phyloP scores from a whole-genome alignment of 2,797 vertebrate genomes.

The Phoebastria nigripes region DNA sequence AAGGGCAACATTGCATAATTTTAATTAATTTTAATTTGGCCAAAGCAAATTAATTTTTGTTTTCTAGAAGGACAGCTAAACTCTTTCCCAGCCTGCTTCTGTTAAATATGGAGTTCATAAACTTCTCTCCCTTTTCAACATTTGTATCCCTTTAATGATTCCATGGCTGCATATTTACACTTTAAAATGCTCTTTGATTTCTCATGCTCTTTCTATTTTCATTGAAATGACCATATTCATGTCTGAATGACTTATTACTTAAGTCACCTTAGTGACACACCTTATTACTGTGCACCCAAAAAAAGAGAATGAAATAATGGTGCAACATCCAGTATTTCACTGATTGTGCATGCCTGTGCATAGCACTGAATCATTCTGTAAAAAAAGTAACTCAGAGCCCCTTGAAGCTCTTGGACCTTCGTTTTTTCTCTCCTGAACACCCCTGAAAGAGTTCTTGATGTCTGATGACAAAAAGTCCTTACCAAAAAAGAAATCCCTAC shows the following conservation, averaged over 20 bases:
- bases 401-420: not conserved
- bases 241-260: not conserved
- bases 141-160: conserved; percentile 49
- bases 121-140: conserved; percentile 42
- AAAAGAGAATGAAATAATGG: not conserved
- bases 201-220: conserved; percentile 1
- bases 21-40: conserved; percentile 88
- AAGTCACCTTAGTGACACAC: too few relatives aligned
- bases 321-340: not conserved
- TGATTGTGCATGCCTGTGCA: not conserved
- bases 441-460: not conserved
- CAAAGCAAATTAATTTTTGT: conserved; percentile 86
- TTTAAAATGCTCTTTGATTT: conserved; percentile 15
- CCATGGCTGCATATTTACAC: not conserved
- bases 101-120: conserved; percentile 55
- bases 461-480: not conserved
- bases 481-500: not conserved
- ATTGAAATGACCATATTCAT: not conserved
- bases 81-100: conserved; percentile 49
- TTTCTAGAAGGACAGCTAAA: conserved; percentile 81
- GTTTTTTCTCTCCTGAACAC: not conserved
- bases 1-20: conserved; percentile 85
- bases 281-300: not conserved
- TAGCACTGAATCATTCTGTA: not conserved
- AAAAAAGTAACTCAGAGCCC: not conserved